Base-by-base conservation (phyloP, 2,113 vertebrate species). In the Bubo bubo region DNA sequence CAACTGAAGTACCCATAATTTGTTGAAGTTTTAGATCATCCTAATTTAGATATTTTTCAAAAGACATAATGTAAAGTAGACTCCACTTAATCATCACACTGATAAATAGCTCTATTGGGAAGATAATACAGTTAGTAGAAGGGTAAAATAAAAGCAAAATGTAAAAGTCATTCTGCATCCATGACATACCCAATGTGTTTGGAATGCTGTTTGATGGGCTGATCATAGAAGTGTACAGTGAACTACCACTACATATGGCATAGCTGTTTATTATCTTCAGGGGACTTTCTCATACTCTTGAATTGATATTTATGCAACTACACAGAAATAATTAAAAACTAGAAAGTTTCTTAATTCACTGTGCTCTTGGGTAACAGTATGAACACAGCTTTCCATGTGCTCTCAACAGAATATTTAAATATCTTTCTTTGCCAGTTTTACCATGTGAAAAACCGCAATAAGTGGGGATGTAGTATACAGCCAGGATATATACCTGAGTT, bases 21-120 rank as follows among this genome's bases (percentile, higher is more conserved):
- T 94, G 79, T 68, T 94, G 64, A 85, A 96, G 63, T 94, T 97
- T 96, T 80, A 95, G 77, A 94, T 95, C 83, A 90, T 94, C 94
- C 68, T 95, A 96, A 97, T 97, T 95, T 93, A 96, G 94, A 79
- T 93, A 86, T 92, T 91, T 96, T 97, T 95, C 89, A 97, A 96
- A 96, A 93, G 93, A 79, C 89, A 91, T 84, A 91, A 86, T 93
- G 82, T 76, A 88, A 89, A 95, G 84, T 96, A 96, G 89, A 93
- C 28, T 85, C 84, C 67, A 64, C 59, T 95, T 96, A 96, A 96
- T 93, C 19, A 2, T 50, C 83, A 94, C 66, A 71, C 89, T 84
- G 82, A 96, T 86, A 93, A 92, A 91, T 21, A 77, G 73, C 79
- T 95, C 63, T 88, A 89, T 80, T 70, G 76, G 79, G 66, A 93